phyloP scores from a whole-genome alignment of 2,113 vertebrate genomes.

The Clupea harengus region DNA sequence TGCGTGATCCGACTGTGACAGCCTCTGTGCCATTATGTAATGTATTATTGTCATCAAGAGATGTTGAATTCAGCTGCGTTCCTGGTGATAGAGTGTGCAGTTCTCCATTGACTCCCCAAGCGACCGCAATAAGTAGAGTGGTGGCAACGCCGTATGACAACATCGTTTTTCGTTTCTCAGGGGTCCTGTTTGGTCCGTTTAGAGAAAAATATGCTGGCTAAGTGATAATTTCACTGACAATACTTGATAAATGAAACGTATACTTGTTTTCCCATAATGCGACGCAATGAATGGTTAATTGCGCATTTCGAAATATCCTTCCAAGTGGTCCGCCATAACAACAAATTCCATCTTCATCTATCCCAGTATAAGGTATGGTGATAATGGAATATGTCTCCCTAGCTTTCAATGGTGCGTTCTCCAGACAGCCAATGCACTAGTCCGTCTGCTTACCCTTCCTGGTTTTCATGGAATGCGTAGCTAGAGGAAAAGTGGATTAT shows the following conservation, averaged over 20 bases:
- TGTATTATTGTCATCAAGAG: slow-evolving; percentile 30
- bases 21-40: slow-evolving; percentile 54
- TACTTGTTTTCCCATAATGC: neutral
- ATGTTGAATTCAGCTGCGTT: slow-evolving; percentile 61
- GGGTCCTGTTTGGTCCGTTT: neutral
- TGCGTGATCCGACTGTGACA: slow-evolving; percentile 59
- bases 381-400: neutral
- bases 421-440: slow-evolving; percentile 24
- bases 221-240: neutral
- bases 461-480: slow-evolving; percentile 47
- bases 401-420: slow-evolving; percentile 21
- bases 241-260: neutral
- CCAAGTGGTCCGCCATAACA: neutral
- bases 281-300: neutral
- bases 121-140: slow-evolving; percentile 47
- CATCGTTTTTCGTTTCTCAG: slow-evolving; percentile 42
- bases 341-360: neutral
- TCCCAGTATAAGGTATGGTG: neutral
- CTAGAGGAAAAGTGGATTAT: slow-evolving; percentile 56
- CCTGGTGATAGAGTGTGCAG: slow-evolving; percentile 51
- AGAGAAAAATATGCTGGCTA: neutral
- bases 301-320: neutral
- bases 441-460: slow-evolving; percentile 41
- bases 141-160: slow-evolving; percentile 41
- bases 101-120: slow-evolving; percentile 51